Base-by-base conservation (phyloP, 2,888 invertebrate species). In the Aproaerema taeniolella region DNA sequence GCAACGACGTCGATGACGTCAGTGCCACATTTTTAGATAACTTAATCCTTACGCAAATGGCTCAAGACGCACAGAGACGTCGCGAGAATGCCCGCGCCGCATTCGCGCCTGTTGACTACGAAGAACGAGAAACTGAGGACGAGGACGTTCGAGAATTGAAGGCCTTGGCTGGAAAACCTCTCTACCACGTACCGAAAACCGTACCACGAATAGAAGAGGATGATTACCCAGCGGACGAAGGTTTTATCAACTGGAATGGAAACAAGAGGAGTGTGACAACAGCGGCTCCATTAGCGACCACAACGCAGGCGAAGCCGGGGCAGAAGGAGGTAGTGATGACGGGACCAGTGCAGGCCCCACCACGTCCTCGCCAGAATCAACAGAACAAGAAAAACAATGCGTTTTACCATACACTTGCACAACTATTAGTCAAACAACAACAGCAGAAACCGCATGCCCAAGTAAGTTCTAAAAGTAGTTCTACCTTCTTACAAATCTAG, bases 1-100 rank as follows among this genome's bases (percentile, higher is more conserved):
- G 75, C 38, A 81, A 68, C 55, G 79, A 81, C 44, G 70, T 76
- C 31, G 87, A 87, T 70, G 85, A 76, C 67, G 88, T 82, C 62
- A 91, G 89, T 63, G 90, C 90, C 39, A 89, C 90, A 34, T 91
- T 92, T 65, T 78, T 92, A 39, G 89, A 91, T 58, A 92, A 92
- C 61, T 74, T 91, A 45, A 91, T 91, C 52, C 82, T 91, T 47
- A 89, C 91, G 1, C 90, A 91, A 67, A 89, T 90, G 88, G 89
- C 89, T 57, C 88, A 88, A 61, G 89, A 90, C 54, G 88, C 88
- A 43, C 76, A 82, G 49, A 69, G 79, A 43, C 82, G 87, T 6
- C 78, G 86, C 13, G 81, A 86, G 47, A 85, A 81, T 57, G 69
- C 82, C 45, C 76, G 85, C 44, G 82, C 82, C 38, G 73, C 81